Percentiles rank a stretch among this genome's conserved stretches.
Evolutionary conservation across 2,113 vertebrate genomes (phyloP).

Genomic region (Leiothrix lutea): DNA sequence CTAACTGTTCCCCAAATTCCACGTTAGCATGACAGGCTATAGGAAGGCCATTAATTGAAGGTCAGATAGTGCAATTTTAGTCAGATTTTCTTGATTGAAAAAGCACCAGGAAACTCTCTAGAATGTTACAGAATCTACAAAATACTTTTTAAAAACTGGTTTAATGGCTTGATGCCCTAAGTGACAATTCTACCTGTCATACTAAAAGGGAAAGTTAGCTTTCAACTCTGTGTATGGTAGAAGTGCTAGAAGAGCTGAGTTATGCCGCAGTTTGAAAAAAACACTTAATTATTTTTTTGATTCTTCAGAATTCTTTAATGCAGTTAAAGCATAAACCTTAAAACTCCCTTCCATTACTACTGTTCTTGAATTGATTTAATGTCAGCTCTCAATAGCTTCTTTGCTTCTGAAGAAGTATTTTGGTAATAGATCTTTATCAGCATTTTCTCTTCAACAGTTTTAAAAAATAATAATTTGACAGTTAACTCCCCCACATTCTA

Average conservation of each 20-base stretch:
- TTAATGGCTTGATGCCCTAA: constrained; percentile 67
- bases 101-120: constrained; percentile 77
- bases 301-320: constrained; percentile 31
- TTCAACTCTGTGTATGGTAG: constrained; percentile 6
- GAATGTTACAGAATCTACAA: constrained; percentile 71
- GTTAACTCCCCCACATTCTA: background rate
- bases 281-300: background rate
- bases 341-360: background rate
- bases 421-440: background rate
- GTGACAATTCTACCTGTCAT: constrained; percentile 74
- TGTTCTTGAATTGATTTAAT: background rate
- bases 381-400: background rate
- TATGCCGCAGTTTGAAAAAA: constrained; percentile 27
- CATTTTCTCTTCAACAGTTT: background rate
- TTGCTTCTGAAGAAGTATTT: background rate
- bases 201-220: constrained; percentile 60
- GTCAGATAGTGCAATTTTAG: constrained; percentile 80
- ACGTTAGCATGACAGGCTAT: constrained; percentile 83
- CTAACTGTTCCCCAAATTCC: constrained; percentile 76
- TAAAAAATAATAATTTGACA: background rate
- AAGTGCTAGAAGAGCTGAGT: constrained; percentile 15
- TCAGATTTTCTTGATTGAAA: constrained; percentile 77
- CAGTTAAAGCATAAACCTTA: background rate
- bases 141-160: constrained; percentile 68
- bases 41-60: constrained; percentile 83